These are phyloP conservation scores for Dipodomys stephensi DNA, from an alignment of 2,113 vertebrate species.

Conservation along the genomic window DNA sequence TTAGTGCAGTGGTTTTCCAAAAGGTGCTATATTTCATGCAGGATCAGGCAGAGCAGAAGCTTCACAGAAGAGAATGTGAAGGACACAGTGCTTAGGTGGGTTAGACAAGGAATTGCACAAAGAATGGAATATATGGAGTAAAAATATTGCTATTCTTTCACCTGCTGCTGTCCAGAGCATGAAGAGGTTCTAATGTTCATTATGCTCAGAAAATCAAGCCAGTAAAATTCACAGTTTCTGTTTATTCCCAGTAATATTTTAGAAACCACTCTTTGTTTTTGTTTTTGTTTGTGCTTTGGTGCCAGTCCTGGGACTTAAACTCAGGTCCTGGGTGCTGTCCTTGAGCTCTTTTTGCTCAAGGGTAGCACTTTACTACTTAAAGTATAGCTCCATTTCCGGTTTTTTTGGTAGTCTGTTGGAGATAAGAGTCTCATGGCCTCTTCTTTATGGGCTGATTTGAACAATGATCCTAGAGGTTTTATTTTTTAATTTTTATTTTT, in stretches of 20 bases:
- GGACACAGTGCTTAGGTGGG: neutral
- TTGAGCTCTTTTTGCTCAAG: too few species aligned
- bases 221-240: neutral
- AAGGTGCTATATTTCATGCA: too few species aligned
- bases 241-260: neutral
- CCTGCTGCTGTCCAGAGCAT: neutral
- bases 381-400: too few species aligned
- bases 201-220: neutral
- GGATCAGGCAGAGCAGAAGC: neutral
- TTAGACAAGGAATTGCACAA: neutral
- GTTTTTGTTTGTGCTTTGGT: too few species aligned
- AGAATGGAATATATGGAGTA: neutral
- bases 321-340: too few species aligned
- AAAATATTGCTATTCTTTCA: neutral
- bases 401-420: too few species aligned
- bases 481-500: too few species aligned
- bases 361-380: too few species aligned
- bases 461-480: too few species aligned
- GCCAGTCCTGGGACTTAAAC: too few species aligned
- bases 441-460: too few species aligned
- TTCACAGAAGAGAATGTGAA: neutral
- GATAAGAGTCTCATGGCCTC: too few species aligned
- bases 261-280: neutral
- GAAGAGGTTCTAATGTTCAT: neutral
- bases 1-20: neutral